Base-by-base conservation (phyloP, 2,888 invertebrate species). In the Agrotis ipsilon region DNA sequence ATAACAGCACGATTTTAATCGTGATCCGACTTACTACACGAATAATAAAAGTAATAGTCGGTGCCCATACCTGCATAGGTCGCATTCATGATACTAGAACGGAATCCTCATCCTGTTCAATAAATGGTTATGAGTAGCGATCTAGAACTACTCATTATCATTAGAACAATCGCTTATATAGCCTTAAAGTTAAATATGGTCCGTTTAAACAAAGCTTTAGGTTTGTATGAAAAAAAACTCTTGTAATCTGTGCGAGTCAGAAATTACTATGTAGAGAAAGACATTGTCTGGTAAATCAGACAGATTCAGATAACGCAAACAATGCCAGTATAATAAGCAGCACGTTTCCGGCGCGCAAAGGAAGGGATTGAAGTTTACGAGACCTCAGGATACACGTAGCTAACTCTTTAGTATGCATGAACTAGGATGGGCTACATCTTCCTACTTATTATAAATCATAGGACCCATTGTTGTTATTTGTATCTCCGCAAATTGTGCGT, bases 351-450 rank as follows among this genome's bases (percentile, higher is more conserved):
- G 92, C 89, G 92, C 87, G 83, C 86, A 90, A 85, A 89, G 89
- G 89, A 90, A 91, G 90, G 90, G 91, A 92, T 92, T 90, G 90
- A 91, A 92, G 91, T 91, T 90, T 84, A 88, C 84, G 89, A 91
- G 89, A 90, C 87, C 90, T 89, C 91, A 91, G 90, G 91, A 91
- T 91, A 91, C 90, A 82, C 86, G 83, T 84, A 80, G 89, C 87
- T 85, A 82, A 84, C 91, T 91, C 83, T 84, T 95, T 94, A 92
- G 92, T 94, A 95, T 95, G 92, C 94, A 92, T 90, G 84, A 90
- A 87, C 84, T 85, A 82, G 81, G 81, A 78, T 82, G 82, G 76
- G 82, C 83, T 83, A 81, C 85, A 84, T 84, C 86, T 86, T 86
- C 86, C 86, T 78, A 86, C 82, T 46, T 77, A 70, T 46, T 58